Evolutionary conservation across 2,888 invertebrate species (phyloP).

Genomic region (Heliconius aoede): DNA sequence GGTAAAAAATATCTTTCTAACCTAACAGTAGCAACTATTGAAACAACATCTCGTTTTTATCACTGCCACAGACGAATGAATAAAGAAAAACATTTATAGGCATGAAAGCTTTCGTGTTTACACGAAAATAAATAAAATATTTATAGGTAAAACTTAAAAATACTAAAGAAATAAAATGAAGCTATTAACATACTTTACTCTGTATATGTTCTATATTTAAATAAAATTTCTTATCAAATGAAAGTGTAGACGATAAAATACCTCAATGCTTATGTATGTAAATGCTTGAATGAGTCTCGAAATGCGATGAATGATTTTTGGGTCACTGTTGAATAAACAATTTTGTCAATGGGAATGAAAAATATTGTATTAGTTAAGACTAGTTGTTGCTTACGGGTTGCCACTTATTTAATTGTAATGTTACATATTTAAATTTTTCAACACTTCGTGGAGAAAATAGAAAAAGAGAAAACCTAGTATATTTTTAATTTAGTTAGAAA

Average conservation of each 20-base stretch:
- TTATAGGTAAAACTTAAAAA: background rate
- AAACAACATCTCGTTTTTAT: background rate
- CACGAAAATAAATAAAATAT: background rate
- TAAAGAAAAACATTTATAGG: background rate
- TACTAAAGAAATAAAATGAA: background rate
- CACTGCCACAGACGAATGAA: background rate
- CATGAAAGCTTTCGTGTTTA: background rate
- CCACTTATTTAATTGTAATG: background rate
- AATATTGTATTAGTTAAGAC: constrained; percentile 16
- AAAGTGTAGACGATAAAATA: constrained; percentile 9
- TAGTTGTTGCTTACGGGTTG: background rate
- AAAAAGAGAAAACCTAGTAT: background rate
- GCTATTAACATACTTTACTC: background rate
- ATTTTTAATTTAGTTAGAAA: too few species aligned
- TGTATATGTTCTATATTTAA: constrained; percentile 5
- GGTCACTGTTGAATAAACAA: constrained; percentile 13
- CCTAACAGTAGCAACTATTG: background rate
- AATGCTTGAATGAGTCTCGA: constrained; percentile 20
- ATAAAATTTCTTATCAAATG: background rate
- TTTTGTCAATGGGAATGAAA: constrained; percentile 6
- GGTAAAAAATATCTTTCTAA: too few species aligned
- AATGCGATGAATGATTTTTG: constrained; percentile 23
- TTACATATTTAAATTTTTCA: background rate
- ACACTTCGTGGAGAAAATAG: background rate
- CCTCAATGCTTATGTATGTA: constrained; percentile 19